Base-by-base conservation (phyloP, 2,888 invertebrate genomes). In the Muschampia plurimacula region DNA sequence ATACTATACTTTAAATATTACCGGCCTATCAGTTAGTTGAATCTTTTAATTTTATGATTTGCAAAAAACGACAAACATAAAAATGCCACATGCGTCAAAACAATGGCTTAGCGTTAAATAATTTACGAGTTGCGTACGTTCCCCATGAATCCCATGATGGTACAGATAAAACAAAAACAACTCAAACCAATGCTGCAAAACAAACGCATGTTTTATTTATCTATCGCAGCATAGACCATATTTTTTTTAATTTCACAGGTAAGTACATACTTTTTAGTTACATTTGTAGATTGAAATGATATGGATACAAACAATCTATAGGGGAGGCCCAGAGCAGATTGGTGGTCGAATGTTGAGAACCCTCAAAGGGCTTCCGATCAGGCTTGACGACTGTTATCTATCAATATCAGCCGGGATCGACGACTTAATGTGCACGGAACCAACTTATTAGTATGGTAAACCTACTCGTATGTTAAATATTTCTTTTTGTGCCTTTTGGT, bases 81-180 rank as follows among this genome's bases (percentile, higher is more conserved):
- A 71, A 66, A 66, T 59, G 65, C 65, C 70, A 57, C 70, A 71
- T 66, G 59, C 70, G 70, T 71, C 70, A 71, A 59, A 71, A 71
- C 70, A 66, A 71, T 71, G 71, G 65, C 71, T 71, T 65, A 65
- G 65, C 57, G 71, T 65, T 71, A 71, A 71, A 71, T 71, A 71
- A 71, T 65, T 69, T 66, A 71, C 65, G 71, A 65, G 71, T 49
- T 59, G 44, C 65, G 65, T 66, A 57, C 65, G 71, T 44, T 59
- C 59, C 64, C 64, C 64, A 46, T 46, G 64, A 44, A 44, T 62
- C 46, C 57, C 64, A 10, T 41, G 64, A 44, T 55, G 52, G 49
- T 22, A 59, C 59, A 15, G 46, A 64, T 65, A 36, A 65, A 65
- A 46, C 57, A 59, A 71, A 59, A 66, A 62, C 71, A 71, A 32